Evolutionary conservation across 2,113 vertebrate species (phyloP).

Genomic region (Numenius arquata): DNA sequence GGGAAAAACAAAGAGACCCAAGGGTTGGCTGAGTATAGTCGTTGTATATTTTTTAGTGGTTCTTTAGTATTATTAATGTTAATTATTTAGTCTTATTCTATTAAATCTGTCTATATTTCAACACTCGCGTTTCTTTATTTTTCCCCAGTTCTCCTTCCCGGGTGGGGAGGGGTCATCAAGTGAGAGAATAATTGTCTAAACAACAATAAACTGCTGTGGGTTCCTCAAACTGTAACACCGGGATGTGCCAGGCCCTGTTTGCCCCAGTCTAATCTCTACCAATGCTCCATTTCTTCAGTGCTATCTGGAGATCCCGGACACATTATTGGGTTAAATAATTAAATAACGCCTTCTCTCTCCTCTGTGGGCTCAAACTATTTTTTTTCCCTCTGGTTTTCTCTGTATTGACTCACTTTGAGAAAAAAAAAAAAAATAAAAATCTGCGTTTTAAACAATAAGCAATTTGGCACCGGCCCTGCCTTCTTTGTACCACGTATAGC

Average conservation of each 20-base stretch:
- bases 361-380: background rate
- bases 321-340: background rate
- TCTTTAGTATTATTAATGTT: background rate
- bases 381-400: background rate
- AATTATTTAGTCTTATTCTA: background rate
- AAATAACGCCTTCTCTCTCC: background rate
- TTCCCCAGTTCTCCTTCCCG: background rate
- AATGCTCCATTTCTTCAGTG: background rate
- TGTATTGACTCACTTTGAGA: background rate
- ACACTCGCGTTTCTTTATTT: background rate
- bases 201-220: background rate
- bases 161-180: background rate
- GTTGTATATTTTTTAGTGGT: background rate
- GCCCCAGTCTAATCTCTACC: background rate
- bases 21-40: background rate
- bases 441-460: background rate
- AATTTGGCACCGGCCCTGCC: background rate
- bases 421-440: background rate
- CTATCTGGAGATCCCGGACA: background rate
- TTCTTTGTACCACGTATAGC: background rate
- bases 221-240: background rate
- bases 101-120: background rate
- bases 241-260: background rate
- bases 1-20: background rate
- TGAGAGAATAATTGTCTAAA: background rate